Base-by-base conservation (phyloP, 1,140 invertebrate species). In the Dinoponera quadriceps region DNA sequence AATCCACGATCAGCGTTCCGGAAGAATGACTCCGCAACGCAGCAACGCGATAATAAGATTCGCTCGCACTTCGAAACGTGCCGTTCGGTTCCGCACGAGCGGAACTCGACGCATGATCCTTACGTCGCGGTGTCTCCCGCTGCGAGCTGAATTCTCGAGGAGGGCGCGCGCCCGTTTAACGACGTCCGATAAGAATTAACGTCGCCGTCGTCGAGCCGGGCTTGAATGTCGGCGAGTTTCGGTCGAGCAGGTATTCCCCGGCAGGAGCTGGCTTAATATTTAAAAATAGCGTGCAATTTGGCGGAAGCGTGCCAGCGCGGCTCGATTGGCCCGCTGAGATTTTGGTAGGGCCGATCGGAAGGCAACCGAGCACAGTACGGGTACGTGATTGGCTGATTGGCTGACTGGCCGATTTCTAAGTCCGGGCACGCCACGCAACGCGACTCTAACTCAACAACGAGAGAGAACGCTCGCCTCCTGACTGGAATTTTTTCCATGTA, bases 401-500 rank as follows among this genome's bases (percentile, higher is more conserved):
- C 33, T 69, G 25, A 44, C 73, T 54, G 72, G 66, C 59, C 77
- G 83, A 89, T 89, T 89, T 90, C 82, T 87, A 83, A 89, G 91
- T 90, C 89, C 65, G 83, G 57, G 85, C 90, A 90, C 89, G 91
- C 83, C 85, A 85, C 63, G 85, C 60, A 84, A 87, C 88, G 83
- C 82, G 90, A 87, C 82, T 91, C 63, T 87, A 82, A 83, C 72
- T 84, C 84, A 88, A 86, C 85, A 90, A 91, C 90, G 86, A 91
- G 89, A 89, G 86, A 91, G 89, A 89, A 85, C 77, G 78, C 82
- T 86, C 80, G 84, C 84, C 83, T 82, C 75, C 89, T 93, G 92
- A 93, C 91, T 86, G 85, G 92, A 93, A 93, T 93, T 93, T 92
- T 92, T 92, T 90, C 86, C 90, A 80, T 90, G 92, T 92, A 93